Evolutionary conservation across 2,113 vertebrate genomes (phyloP).

Genomic region (Scopus umbretta): DNA sequence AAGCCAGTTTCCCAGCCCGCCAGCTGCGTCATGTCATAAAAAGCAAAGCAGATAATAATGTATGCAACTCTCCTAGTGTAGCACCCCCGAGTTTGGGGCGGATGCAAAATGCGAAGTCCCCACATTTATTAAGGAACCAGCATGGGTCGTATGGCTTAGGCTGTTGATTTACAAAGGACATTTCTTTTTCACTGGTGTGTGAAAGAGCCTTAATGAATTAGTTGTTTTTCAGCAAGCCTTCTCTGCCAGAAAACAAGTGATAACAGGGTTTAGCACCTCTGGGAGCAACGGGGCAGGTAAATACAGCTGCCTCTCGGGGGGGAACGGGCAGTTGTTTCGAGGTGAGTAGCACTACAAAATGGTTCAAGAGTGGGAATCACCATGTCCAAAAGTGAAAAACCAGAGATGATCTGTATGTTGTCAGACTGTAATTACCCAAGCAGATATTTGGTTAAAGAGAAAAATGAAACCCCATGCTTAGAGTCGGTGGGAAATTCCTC

Average conservation of each 20-base stretch:
- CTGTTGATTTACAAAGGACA: not conserved
- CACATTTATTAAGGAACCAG: not conserved
- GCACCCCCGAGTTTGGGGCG: not conserved
- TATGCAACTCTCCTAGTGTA: not conserved
- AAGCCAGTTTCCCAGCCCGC: not conserved
- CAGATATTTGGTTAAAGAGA: not conserved
- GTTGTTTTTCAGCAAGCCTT: not conserved
- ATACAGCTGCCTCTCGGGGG: not conserved
- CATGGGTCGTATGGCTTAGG: not conserved
- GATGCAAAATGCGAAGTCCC: not conserved
- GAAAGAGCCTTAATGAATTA: not conserved
- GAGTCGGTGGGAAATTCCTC: not conserved
- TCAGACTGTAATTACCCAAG: not conserved
- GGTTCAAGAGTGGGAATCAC: not conserved
- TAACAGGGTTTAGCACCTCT: not conserved
- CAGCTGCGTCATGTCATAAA: not conserved
- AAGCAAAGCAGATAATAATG: not conserved
- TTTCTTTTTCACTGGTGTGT: not conserved
- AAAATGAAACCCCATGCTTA: not conserved
- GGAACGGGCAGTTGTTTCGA: rapidly evolving
- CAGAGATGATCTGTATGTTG: not conserved
- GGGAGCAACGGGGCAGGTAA: not conserved
- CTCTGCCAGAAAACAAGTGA: not conserved
- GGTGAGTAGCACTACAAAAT: not conserved
- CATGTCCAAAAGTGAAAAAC: not conserved